Conservation (phyloP, 2,888 invertebrate species). For the Leptura quadrifasciata region DNA sequence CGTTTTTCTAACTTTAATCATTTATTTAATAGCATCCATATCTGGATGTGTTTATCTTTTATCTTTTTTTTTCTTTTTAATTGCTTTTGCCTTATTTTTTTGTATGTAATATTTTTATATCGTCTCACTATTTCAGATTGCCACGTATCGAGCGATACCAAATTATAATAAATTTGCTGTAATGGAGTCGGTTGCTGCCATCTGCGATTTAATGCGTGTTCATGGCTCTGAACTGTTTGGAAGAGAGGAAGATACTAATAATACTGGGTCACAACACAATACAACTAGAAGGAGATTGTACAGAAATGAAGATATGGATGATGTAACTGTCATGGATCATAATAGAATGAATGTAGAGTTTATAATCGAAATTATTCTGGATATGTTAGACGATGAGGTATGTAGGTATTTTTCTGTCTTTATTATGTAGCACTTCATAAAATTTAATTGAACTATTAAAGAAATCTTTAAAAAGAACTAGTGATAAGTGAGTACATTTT, state of each 20-base stretch:
- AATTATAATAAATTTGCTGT: constrained; percentile 54
- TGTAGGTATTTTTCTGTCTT: constrained; percentile 33
- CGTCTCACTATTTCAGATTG: constrained; percentile 45
- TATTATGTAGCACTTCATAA: not conserved
- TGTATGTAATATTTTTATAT: not conserved
- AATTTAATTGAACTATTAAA: too few species aligned
- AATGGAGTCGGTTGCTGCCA: constrained; percentile 49
- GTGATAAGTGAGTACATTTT: constrained; percentile 4
- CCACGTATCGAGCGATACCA: constrained; percentile 52
- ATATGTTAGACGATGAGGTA: constrained; percentile 63
- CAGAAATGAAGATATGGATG: constrained; percentile 48
- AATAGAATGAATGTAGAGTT: constrained; percentile 50
- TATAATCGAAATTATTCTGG: constrained; percentile 58
- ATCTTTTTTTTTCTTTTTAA: too few species aligned
- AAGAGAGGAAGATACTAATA: constrained; percentile 39
- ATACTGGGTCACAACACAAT: constrained; percentile 29
- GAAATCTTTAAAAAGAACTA: too few species aligned
- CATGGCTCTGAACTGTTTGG: constrained; percentile 54
- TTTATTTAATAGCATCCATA: too few species aligned
- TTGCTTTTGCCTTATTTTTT: not conserved
- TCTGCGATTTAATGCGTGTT: constrained; percentile 55
- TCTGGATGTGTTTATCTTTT: too few species aligned
- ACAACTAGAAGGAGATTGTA: constrained; percentile 51
- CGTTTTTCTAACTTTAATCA: too few species aligned
- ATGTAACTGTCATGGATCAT: constrained; percentile 43